A percentile compares a stretch with the other conserved stretches of the same genome.
Evolutionary conservation across 2,113 vertebrate genomes (phyloP).

Genomic region (Saimiri boliviensis): DNA sequence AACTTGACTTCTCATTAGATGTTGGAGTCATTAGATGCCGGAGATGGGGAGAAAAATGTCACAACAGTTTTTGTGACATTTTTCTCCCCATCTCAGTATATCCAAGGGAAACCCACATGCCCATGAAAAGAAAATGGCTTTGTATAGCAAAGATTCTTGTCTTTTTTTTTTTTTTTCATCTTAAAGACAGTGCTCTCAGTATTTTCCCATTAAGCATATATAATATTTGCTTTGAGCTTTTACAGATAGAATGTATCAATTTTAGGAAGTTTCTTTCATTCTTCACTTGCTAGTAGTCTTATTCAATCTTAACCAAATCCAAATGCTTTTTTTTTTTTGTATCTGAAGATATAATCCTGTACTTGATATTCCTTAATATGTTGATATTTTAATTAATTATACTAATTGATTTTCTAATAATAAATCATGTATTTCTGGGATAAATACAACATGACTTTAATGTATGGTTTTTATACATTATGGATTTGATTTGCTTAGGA

Average conservation of each 20-base stretch:
- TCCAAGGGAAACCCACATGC: not conserved
- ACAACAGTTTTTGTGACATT: not conserved
- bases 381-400: not conserved
- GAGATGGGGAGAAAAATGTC: too few species aligned
- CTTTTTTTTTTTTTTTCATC: not conserved
- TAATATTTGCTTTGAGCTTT: conserved; percentile 5
- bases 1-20: not conserved
- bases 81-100: not conserved
- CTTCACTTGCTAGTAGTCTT: not conserved
- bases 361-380: not conserved
- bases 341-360: not conserved
- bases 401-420: not conserved
- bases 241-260: not conserved
- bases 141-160: not conserved
- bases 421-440: not conserved
- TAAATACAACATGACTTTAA: not conserved
- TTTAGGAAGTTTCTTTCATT: not conserved
- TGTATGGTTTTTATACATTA: not conserved
- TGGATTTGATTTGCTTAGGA: not conserved
- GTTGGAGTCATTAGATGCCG: not conserved
- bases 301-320: not conserved
- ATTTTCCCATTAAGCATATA: not conserved
- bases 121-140: not conserved
- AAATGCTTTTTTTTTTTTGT: not conserved
- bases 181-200: not conserved